These are phyloP conservation scores for Cotesia glomerata DNA, from an alignment of 1,140 invertebrate genomes.

Conservation along the genomic window DNA sequence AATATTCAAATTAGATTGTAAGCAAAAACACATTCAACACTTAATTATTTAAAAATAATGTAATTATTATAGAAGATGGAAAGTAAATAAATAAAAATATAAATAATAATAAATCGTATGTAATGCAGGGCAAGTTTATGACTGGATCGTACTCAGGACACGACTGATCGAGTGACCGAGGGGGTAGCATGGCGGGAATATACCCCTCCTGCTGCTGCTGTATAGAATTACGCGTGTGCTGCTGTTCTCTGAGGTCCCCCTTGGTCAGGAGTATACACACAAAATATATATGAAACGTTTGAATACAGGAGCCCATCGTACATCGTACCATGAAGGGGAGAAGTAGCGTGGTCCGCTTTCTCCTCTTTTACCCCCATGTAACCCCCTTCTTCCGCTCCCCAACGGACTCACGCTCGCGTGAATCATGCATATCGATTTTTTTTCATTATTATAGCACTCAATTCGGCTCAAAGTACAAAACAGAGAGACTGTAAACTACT, in stretches of 20 bases:
- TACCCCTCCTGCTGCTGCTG: slow-evolving; percentile 58
- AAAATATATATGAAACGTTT: slow-evolving; percentile 10
- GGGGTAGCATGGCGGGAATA: slow-evolving; percentile 59
- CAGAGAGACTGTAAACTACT: background rate
- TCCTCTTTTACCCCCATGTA: slow-evolving; percentile 17
- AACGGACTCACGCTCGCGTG: slow-evolving; percentile 44
- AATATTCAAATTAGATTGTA: background rate
- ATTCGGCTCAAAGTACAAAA: too few species aligned
- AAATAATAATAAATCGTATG: slow-evolving; percentile 30
- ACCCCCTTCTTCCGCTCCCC: slow-evolving; percentile 13
- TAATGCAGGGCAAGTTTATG: slow-evolving; percentile 45
- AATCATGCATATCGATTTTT: slow-evolving; percentile 66
- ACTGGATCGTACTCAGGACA: slow-evolving; percentile 56
- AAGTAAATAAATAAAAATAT: background rate
- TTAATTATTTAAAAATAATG: background rate
- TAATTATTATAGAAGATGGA: background rate
- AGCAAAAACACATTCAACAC: background rate
- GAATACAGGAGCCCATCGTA: slow-evolving; percentile 12
- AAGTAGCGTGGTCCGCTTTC: slow-evolving; percentile 30
- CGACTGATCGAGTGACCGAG: slow-evolving; percentile 63
- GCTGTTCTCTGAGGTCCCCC: slow-evolving; percentile 35
- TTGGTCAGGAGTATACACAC: slow-evolving; percentile 35
- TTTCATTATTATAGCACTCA: slow-evolving; percentile 20
- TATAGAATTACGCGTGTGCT: slow-evolving; percentile 56
- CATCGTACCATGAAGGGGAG: slow-evolving; percentile 17